A percentile compares a stretch with the other conserved stretches of the same genome.
phyloP scores from a whole-genome alignment of 2,113 vertebrate genomes.

The Thryonomys swinderianus region DNA sequence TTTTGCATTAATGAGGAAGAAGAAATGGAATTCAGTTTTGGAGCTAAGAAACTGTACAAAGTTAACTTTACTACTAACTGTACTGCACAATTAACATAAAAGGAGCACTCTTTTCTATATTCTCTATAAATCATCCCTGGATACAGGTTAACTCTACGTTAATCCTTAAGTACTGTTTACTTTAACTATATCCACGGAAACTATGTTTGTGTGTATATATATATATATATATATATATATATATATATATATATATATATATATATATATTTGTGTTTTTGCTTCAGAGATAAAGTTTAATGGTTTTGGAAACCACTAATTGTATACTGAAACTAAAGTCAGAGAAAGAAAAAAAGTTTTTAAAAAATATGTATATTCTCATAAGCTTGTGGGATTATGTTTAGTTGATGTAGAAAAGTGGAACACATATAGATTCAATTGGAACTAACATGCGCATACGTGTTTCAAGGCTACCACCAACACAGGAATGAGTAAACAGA shows the following conservation, averaged over 20 bases:
- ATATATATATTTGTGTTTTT: slow-evolving; percentile 27
- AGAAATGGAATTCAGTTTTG: slow-evolving; percentile 12
- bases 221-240: not conserved
- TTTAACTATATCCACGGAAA: not conserved
- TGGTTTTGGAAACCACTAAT: slow-evolving; percentile 48
- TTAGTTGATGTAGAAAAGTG: not conserved
- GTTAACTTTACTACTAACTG: not conserved
- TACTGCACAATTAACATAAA: slow-evolving; percentile 44
- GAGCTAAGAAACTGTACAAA: not conserved
- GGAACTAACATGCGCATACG: not conserved
- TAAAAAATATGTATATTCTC: not conserved
- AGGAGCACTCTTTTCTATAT: slow-evolving; percentile 14
- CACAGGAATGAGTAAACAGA: not conserved
- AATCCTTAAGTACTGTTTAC: slow-evolving; percentile 8
- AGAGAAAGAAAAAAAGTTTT: not conserved
- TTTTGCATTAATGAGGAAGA: slow-evolving; percentile 60
- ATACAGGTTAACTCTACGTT: slow-evolving; percentile 44
- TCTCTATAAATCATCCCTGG: not conserved
- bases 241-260: not conserved
- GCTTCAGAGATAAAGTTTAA: slow-evolving; percentile 16
- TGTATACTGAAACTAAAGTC: not conserved
- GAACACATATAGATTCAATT: not conserved
- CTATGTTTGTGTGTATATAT: slow-evolving; percentile 3
- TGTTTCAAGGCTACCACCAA: not conserved
- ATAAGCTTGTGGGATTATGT: not conserved